Evolutionary conservation across 64 coral and sea anemone species (phyloP), one percentile per base, ranked within the genome.

Genomic region (Montipora efflorescens): DNA sequence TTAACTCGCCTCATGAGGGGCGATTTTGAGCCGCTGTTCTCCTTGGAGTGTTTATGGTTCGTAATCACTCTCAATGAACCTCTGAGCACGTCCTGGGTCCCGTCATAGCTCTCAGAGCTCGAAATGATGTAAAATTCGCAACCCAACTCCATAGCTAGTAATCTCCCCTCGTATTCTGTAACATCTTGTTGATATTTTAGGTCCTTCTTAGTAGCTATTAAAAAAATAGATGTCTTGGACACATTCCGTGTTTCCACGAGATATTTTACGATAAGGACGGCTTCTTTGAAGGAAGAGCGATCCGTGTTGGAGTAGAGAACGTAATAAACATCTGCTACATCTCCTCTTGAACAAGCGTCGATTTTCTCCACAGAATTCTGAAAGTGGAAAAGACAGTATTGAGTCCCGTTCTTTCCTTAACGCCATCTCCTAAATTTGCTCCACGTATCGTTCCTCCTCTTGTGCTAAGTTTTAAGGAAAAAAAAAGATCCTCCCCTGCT

Each of bases 121-220:
- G 92, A 93, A 52, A 93, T 93, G 15, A 57, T 85, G 16, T 79
- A 69, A 58, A 93, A 93, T 21, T 85, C 80, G 14, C 92, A 93
- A 7, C 92, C 92, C 5, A 88, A 55, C 20, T 93, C 76, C 78
- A 88, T 85, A 0, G 92, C 92, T 16, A 93, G 74, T 57, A 93
- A 81, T 67, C 92, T 44, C 43, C 92, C 92, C 52, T 93, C 92
- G 83, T 93, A 93, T 45, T 93, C 92, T 49, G 85, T 87, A n/a
- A 93, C 82, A 66, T 93, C 92, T 20, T 88, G 80, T 73, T 88
- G 46, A 19, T 93, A 78, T 73, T 80, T 88, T 28, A 93, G 75
- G 66, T 93, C 92, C 23, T 93, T 93, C 73, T 93, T 93, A 10
- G 92, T 93, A 1, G 84, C 92, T 80, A 93, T 78, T 49, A 93